These are phyloP conservation scores for Catocala nupta DNA, from an alignment of 2,888 invertebrate genomes.

Conservation along the genomic window DNA sequence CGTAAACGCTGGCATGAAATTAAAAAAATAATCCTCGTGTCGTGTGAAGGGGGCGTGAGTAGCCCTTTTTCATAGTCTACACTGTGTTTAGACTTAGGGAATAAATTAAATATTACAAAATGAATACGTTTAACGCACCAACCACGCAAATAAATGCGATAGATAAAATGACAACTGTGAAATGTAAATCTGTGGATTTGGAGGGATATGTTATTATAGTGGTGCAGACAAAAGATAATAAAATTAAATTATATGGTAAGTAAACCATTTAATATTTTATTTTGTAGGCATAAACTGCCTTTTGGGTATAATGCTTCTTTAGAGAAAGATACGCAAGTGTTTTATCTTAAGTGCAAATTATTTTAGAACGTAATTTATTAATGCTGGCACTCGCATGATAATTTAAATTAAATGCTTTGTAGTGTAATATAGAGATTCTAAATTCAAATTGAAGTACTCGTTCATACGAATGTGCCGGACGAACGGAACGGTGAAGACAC, in stretches of 20 bases:
- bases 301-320: too few species aligned
- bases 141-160: conserved; percentile 83
- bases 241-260: conserved; percentile 96
- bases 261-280: conserved; percentile 22
- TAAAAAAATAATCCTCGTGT: conserved; percentile 50
- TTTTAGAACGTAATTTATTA: too few species aligned
- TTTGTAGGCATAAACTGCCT: too few species aligned
- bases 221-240: conserved; percentile 97
- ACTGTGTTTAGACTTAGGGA: conserved; percentile 46
- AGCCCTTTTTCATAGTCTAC: conserved; percentile 53
- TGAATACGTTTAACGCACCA: conserved; percentile 84
- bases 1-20: conserved; percentile 78
- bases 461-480: too few species aligned
- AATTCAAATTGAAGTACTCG: too few species aligned
- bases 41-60: conserved; percentile 41
- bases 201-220: conserved; percentile 98
- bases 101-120: conserved; percentile 61
- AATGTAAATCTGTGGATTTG: conserved; percentile 92
- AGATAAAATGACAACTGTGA: conserved; percentile 84
- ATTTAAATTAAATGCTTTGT: too few species aligned
- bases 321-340: too few species aligned
- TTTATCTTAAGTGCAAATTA: too few species aligned
- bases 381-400: too few species aligned
- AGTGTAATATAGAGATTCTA: too few species aligned
- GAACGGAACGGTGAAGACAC: too few species aligned